Percentiles rank a stretch among this genome's conserved stretches.
Conservation (phyloP, 1,140 invertebrate genomes). For the Drosophila carrolli region DNA sequence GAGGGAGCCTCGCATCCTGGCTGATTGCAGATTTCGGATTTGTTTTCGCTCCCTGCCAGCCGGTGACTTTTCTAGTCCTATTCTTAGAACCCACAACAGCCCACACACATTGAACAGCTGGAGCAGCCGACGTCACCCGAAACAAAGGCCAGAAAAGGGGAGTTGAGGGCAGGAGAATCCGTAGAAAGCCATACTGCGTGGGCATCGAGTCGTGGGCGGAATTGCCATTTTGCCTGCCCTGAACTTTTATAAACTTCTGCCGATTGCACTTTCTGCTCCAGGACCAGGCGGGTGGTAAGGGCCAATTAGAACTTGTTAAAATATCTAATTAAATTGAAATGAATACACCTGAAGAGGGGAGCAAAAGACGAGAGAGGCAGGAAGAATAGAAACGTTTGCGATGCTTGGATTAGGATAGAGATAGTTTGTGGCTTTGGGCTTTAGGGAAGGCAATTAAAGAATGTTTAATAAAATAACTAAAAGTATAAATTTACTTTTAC, state of each 20-base stretch:
- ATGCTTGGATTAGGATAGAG: neutral
- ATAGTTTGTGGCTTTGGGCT: neutral
- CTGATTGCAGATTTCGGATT: constrained; percentile 55
- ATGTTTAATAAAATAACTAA: neutral
- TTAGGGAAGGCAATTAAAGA: neutral
- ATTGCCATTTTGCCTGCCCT: constrained; percentile 27
- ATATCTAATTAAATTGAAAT: constrained; percentile 37
- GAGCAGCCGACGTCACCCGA: constrained; percentile 32
- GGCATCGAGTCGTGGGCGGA: constrained; percentile 20
- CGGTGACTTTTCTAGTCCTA: constrained; percentile 44
- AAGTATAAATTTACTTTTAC: no score
- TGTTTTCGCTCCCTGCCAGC: constrained; percentile 23
- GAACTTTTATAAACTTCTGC: constrained; percentile 30
- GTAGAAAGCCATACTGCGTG: constrained; percentile 23
- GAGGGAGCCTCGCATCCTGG: neutral
- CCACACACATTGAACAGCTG: constrained; percentile 16
- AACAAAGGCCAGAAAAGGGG: constrained; percentile 9
- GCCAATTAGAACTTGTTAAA: constrained; percentile 41
- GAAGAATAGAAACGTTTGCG: neutral
- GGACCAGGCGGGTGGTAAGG: neutral
- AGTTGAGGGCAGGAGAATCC: neutral
- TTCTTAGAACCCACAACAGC: constrained; percentile 22
- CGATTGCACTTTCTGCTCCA: constrained; percentile 27
- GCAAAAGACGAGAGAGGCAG: no score
- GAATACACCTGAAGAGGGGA: constrained; percentile 12